A percentile compares a stretch with the other conserved stretches of the same genome.
Evolutionary conservation across 2,797 vertebrate genomes (phyloP).

Genomic region (Australoheros facetus): DNA sequence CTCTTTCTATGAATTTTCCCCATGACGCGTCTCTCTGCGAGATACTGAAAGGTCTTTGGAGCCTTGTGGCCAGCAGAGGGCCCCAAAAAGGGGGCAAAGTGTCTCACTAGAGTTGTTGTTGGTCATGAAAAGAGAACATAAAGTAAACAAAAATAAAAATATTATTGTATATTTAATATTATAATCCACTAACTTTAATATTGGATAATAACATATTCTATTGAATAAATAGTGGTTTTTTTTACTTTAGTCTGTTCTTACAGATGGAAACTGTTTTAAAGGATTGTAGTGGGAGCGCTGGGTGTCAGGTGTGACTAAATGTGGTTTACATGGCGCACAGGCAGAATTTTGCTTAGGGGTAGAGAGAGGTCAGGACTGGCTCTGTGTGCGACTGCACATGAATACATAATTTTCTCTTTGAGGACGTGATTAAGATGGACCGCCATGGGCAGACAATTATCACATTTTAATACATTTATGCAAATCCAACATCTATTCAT

Average conservation of each 20-base stretch:
- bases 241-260: neutral
- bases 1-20: neutral
- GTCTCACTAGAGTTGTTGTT: neutral
- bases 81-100: neutral
- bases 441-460: neutral
- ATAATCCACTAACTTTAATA: neutral
- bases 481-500: slow-evolving; percentile 16
- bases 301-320: neutral
- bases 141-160: neutral
- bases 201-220: neutral
- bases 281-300: neutral
- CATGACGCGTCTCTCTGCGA: neutral
- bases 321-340: neutral
- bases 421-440: slow-evolving; percentile 2
- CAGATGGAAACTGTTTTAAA: neutral
- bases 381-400: neutral
- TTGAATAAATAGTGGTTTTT: neutral
- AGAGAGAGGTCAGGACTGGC: neutral
- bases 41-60: neutral
- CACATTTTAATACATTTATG: slow-evolving; percentile 19
- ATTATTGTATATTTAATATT: neutral
- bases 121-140: neutral
- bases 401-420: neutral
- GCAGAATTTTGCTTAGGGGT: neutral
- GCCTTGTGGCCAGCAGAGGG: neutral